Conservation (phyloP, 2,113 vertebrate species). For the Alaudala cheleensis region DNA sequence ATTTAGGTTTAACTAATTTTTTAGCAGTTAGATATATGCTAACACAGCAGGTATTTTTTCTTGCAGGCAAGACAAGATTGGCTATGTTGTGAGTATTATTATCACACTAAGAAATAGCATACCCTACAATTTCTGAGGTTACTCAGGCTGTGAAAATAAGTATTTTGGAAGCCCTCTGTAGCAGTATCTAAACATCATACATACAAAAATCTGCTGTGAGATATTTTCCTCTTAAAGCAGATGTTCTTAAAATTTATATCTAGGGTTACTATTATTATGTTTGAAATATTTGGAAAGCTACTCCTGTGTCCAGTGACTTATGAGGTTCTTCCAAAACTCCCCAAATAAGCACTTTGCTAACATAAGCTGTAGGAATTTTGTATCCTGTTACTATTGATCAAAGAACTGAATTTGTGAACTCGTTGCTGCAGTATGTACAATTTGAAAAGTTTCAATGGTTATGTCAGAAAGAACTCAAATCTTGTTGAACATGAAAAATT, state of each 20-base stretch:
- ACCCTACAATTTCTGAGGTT: background rate
- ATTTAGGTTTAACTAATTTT: constrained; percentile 23
- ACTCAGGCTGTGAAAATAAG: background rate
- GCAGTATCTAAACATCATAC: background rate
- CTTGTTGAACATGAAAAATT: constrained; percentile 48
- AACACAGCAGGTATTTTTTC: background rate
- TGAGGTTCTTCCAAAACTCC: background rate
- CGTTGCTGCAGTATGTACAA: background rate
- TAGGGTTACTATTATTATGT: background rate
- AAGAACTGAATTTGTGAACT: constrained; percentile 62
- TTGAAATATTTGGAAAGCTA: constrained; percentile 24
- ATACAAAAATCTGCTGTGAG: background rate
- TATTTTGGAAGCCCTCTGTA: background rate
- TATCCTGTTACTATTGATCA: constrained; percentile 28
- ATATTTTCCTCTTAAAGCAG: background rate
- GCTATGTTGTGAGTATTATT: background rate
- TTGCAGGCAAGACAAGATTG: background rate
- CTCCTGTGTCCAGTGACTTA: constrained; percentile 13
- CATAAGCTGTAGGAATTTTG: constrained; percentile 29
- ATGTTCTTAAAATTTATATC: constrained; percentile 35
- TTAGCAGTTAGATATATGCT: background rate
- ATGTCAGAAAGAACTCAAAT: constrained; percentile 46
- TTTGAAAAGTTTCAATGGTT: constrained; percentile 38
- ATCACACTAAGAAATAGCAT: background rate
- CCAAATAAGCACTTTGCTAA: constrained; percentile 23